Base-by-base conservation (phyloP, 2,797 vertebrate species). In the Rhynchonycteris naso region DNA sequence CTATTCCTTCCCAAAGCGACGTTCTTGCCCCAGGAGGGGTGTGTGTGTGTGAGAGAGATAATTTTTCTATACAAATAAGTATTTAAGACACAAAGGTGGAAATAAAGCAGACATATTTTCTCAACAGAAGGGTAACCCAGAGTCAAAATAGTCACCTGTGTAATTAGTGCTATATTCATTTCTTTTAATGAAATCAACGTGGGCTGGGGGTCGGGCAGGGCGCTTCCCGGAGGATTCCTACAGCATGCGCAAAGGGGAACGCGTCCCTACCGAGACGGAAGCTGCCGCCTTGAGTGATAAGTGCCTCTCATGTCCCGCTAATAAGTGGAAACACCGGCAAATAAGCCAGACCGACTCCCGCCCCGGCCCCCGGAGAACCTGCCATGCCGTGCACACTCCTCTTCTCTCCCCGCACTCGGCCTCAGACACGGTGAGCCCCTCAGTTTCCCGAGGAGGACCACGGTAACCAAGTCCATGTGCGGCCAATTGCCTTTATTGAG, bases 401-500 rank as follows among this genome's bases (percentile, higher is more conserved):
- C 26, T 79, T 26, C 19, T 12, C 72, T 33, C n/a, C 1, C 1
- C 24, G 28, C 81, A 15, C 82, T 84, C 63, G 61, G 74, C 43
- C 43, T 43, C 43, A 59, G 26, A 69, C 95, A 26, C n/a, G 9
- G 79, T 85, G 95, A 97, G 72, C 78, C 96, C 82, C 97, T 89
- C 71, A 30, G 95, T 97, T 97, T 95, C 79, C 93, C 96, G 43
- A 43, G 43, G 81, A 96, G 75, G 91, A 75, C 26, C 69, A 33
- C 21, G 30, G 93, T 97, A 97, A 97, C 76, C 93, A 90, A 93
- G 88, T 47, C 97, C 98, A 98, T 97, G 98, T 98, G 98, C 96
- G 97, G 93, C 96, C 97, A 97, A 92, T 98, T 95, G 95, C 81
- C 85, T 98, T 98, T 98, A 98, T 90, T 92, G 97, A 95, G 98